These are phyloP conservation scores for Phrynocephalus versicolor DNA, from an alignment of 2,113 vertebrate species.

Conservation along the genomic window DNA sequence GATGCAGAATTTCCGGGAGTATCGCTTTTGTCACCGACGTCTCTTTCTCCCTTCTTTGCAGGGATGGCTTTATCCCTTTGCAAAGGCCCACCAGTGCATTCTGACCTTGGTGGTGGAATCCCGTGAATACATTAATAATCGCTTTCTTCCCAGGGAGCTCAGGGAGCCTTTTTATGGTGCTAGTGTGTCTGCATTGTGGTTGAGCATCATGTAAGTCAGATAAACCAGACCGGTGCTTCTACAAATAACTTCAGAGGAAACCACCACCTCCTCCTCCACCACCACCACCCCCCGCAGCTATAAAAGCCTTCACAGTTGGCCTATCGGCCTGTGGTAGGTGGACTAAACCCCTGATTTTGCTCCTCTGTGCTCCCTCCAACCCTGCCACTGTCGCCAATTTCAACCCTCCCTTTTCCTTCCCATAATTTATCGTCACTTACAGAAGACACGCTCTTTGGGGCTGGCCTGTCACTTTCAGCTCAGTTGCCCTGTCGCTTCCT, in stretches of 20 bases:
- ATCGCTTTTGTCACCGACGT: accelerated
- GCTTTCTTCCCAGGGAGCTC: slow-evolving; percentile 62
- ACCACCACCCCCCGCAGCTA: too few species aligned
- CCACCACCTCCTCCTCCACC: too few species aligned
- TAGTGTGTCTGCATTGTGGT: slow-evolving; percentile 73
- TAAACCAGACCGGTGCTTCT: slow-evolving; percentile 71
- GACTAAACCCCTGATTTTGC: slow-evolving; percentile 71
- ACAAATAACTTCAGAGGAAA: slow-evolving; percentile 68
- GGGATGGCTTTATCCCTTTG: slow-evolving; percentile 57
- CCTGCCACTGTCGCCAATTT: slow-evolving; percentile 27
- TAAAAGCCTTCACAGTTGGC: slow-evolving; percentile 73
- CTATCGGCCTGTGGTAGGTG: slow-evolving; percentile 74
- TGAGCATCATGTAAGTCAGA: slow-evolving; percentile 73
- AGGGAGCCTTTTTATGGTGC: slow-evolving; percentile 49
- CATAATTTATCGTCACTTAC: slow-evolving; percentile 75
- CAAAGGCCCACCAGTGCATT: slow-evolving; percentile 48
- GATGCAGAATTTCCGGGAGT: not conserved
- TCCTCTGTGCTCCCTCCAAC: slow-evolving; percentile 34
- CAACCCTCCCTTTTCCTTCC: slow-evolving; percentile 42
- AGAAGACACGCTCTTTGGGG: slow-evolving; percentile 77
- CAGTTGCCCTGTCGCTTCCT: slow-evolving; percentile 71
- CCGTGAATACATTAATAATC: slow-evolving; percentile 74
- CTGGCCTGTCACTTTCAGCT: slow-evolving; percentile 68
- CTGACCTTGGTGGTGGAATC: slow-evolving; percentile 70
- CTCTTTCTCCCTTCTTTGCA: not conserved